A percentile compares a stretch with the other conserved stretches of the same genome.
These are phyloP conservation scores for Siniperca chuatsi DNA, from an alignment of 2,113 vertebrate species.

Conservation along the genomic window DNA sequence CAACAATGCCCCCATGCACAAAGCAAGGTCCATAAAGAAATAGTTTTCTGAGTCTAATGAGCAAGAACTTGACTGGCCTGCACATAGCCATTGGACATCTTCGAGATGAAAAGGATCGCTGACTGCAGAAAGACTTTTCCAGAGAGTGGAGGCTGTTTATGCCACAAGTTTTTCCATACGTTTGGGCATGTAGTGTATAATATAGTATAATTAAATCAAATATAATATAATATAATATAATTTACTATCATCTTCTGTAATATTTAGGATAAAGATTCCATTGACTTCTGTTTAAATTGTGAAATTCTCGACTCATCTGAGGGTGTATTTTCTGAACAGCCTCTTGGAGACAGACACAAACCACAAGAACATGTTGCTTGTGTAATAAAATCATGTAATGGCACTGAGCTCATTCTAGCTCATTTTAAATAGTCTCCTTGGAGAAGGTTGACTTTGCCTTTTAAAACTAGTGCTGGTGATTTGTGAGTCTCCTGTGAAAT, in stretches of 20 bases:
- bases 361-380: constrained; percentile 58
- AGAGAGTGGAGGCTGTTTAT: not conserved
- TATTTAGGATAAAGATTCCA: not conserved
- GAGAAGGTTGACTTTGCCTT: constrained; percentile 70
- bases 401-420: constrained; percentile 68
- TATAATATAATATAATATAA: not conserved
- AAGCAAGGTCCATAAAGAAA: not conserved
- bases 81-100: not conserved
- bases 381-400: constrained; percentile 67
- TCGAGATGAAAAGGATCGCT: not conserved
- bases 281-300: not conserved
- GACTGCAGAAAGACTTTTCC: not conserved
- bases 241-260: not conserved
- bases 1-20: not conserved
- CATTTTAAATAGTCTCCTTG: constrained; percentile 69
- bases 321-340: constrained; percentile 19
- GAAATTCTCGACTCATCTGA: constrained; percentile 11
- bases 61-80: not conserved
- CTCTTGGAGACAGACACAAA: constrained; percentile 33
- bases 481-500: constrained; percentile 68
- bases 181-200: not conserved
- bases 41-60: not conserved
- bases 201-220: not conserved
- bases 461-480: constrained; percentile 63
- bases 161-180: not conserved